A percentile compares a stretch with the other conserved stretches of the same genome.
Evolutionary conservation across 2,888 invertebrate species (phyloP).

Genomic region (Xanthorhoe designata): DNA sequence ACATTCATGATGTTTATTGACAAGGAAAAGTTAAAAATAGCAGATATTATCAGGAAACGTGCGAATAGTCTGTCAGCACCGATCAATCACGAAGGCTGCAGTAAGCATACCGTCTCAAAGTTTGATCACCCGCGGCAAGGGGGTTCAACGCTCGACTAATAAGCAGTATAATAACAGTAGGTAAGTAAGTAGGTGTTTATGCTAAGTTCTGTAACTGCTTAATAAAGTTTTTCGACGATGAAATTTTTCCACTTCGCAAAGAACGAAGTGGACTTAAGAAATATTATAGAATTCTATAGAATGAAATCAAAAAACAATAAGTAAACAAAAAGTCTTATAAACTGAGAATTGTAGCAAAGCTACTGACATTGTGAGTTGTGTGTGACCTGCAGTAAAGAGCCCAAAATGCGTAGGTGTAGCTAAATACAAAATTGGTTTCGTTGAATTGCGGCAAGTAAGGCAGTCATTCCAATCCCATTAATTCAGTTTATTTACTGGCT

Average conservation of each 20-base stretch:
- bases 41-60: conserved; percentile 31
- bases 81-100: conserved; percentile 55
- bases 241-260: conserved; percentile 26
- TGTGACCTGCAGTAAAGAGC: conserved; percentile 63
- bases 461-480: conserved; percentile 67
- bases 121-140: conserved; percentile 55
- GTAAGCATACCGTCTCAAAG: conserved; percentile 48
- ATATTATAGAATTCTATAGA: no score
- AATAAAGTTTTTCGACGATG: conserved; percentile 24
- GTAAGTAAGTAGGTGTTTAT: conserved; percentile 42
- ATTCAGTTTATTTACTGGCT: conserved; percentile 60
- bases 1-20: conserved; percentile 15
- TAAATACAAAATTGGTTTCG: conserved; percentile 78
- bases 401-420: conserved; percentile 72
- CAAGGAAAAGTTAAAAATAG: conserved; percentile 24
- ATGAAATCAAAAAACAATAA: not conserved
- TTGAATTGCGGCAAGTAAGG: conserved; percentile 68
- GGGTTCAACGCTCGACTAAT: conserved; percentile 61
- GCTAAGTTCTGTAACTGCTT: conserved; percentile 37
- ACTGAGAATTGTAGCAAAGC: conserved; percentile 30
- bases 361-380: conserved; percentile 39
- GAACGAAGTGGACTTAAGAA: no score
- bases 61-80: conserved; percentile 44
- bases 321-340: not conserved
- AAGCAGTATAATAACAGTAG: conserved; percentile 45